Conservation (phyloP, 2,888 invertebrate genomes). For the Agriopis aurantiaria region DNA sequence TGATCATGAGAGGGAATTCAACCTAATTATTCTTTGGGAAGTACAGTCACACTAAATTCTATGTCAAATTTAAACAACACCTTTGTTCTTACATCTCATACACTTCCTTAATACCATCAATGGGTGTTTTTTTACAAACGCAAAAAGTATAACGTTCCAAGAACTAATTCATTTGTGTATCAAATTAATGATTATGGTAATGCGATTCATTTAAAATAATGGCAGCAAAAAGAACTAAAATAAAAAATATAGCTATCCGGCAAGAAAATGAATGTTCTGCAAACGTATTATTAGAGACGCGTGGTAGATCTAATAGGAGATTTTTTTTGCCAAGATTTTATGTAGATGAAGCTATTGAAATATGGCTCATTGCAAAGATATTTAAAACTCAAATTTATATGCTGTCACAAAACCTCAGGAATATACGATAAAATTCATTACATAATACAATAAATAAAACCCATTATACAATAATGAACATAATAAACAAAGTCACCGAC, state of each 20-base stretch:
- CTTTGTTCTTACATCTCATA: background rate
- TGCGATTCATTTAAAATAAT: conserved; percentile 45
- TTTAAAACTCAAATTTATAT: background rate
- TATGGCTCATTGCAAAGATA: conserved; percentile 8
- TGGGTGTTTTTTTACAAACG: conserved; percentile 20
- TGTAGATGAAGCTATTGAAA: conserved; percentile 30
- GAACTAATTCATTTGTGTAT: conserved; percentile 42
- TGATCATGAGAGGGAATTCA: no score
- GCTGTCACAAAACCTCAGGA: no score
- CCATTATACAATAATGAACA: no score
- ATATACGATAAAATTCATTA: no score
- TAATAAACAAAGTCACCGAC: no score
- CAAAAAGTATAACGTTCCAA: conserved; percentile 34
- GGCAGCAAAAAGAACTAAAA: conserved; percentile 35
- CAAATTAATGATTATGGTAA: conserved; percentile 45
- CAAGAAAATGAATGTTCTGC: conserved; percentile 38
- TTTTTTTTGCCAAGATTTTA: conserved; percentile 19
- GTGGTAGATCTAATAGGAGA: conserved; percentile 28
- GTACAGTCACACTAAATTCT: no score
- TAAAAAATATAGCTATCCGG: conserved; percentile 32
- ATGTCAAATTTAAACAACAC: background rate
- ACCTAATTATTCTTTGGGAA: no score
- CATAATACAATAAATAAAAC: no score
- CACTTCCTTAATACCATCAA: conserved; percentile 20
- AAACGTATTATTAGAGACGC: conserved; percentile 39